These are phyloP conservation scores for Pelecanoides urinatrix DNA, from an alignment of 2,113 vertebrate genomes.

Conservation along the genomic window DNA sequence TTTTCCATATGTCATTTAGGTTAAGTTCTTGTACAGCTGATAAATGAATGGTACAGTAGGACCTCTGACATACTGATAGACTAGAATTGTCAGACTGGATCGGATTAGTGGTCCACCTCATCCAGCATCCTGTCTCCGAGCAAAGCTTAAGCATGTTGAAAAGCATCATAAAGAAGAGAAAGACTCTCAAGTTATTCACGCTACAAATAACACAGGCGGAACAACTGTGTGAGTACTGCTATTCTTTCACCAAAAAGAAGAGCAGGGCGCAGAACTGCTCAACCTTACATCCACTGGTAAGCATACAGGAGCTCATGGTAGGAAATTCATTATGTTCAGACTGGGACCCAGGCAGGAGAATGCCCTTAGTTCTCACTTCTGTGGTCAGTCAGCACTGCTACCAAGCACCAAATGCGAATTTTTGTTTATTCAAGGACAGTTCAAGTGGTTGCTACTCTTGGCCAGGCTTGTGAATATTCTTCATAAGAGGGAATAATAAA, in stretches of 20 bases:
- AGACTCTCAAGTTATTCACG: rapidly evolving
- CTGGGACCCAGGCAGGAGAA: not conserved
- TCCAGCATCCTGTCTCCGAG: not conserved
- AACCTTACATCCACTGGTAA: not conserved
- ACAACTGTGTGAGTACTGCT: not conserved
- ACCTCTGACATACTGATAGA: not conserved
- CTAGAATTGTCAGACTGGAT: not conserved
- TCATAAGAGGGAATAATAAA: not conserved
- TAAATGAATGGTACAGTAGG: not conserved
- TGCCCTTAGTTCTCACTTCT: not conserved
- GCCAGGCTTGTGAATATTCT: not conserved
- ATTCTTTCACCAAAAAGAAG: not conserved
- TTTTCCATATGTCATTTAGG: not conserved
- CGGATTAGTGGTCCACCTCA: not conserved
- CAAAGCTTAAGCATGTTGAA: not conserved
- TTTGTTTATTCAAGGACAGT: not conserved
- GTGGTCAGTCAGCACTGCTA: not conserved
- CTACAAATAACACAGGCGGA: not conserved
- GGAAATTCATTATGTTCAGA: not conserved
- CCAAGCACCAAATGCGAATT: not conserved
- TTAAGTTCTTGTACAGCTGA: not conserved
- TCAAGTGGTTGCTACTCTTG: not conserved
- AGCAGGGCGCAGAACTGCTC: not conserved
- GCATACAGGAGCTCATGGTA: not conserved
- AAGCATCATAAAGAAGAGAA: not conserved